Evolutionary conservation across 1,140 invertebrate genomes (phyloP).

Genomic region (Chymomyza costata): DNA sequence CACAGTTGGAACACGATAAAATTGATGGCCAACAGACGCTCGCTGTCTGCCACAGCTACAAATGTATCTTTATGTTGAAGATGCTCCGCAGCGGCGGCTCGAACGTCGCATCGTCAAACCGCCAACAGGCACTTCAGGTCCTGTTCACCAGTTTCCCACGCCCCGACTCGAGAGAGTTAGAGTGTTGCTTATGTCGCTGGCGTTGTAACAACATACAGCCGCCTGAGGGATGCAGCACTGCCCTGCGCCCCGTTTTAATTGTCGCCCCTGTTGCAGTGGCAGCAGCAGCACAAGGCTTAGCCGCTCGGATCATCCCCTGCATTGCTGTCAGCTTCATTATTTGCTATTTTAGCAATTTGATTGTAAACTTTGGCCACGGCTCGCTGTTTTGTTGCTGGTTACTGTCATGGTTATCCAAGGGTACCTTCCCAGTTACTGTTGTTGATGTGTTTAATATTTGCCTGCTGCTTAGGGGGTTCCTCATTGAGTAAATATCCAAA

Average conservation of each 20-base stretch:
- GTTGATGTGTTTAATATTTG: conserved; percentile 41
- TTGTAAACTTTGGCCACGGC: conserved; percentile 62
- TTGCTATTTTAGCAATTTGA: conserved; percentile 73
- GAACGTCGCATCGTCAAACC: conserved; percentile 59
- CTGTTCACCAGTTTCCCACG: conserved; percentile 52
- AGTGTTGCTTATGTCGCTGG: conserved; percentile 56
- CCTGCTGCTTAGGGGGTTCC: conserved; percentile 7
- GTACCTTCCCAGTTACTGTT: conserved; percentile 1
- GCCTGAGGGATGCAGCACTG: not conserved
- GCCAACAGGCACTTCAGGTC: conserved; percentile 47
- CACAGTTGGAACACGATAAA: conserved; percentile 35
- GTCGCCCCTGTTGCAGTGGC: conserved; percentile 42
- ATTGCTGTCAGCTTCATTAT: conserved; percentile 65
- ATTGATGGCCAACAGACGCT: conserved; percentile 69
- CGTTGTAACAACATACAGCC: conserved; percentile 44
- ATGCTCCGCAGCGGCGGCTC: conserved; percentile 1
- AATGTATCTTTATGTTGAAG: conserved; percentile 51
- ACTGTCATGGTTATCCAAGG: conserved; percentile 21
- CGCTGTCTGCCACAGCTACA: conserved; percentile 59
- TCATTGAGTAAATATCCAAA: not conserved
- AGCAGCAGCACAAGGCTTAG: conserved; percentile 39
- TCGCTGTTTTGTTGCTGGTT: conserved; percentile 31
- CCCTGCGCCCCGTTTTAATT: conserved; percentile 59
- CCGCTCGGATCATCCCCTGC: conserved; percentile 58
- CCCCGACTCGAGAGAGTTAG: too few relatives aligned